These are phyloP conservation scores for Fulmarus glacialis DNA, from an alignment of 2,113 vertebrate genomes.

Conservation along the genomic window DNA sequence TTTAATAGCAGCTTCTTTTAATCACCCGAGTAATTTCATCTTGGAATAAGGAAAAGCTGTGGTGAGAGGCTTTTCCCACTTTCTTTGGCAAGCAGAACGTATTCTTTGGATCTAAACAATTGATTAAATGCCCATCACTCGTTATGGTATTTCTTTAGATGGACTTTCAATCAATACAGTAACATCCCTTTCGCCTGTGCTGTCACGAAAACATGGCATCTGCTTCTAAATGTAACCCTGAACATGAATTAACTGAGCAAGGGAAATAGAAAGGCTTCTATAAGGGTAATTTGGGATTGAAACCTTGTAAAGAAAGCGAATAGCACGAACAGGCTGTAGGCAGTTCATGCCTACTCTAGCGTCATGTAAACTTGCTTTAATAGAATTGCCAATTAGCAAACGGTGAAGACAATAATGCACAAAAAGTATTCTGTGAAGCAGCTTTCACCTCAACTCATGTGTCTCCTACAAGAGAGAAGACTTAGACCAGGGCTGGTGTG, in stretches of 20 bases:
- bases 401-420: not conserved
- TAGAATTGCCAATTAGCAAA: not conserved
- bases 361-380: not conserved
- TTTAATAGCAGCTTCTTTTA: not conserved
- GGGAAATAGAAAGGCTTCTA: not conserved
- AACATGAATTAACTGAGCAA: not conserved
- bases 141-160: not conserved
- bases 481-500: not conserved
- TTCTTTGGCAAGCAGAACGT: not conserved
- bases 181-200: not conserved
- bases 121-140: constrained; percentile 3
- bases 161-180: constrained; percentile 18
- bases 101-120: not conserved
- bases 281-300: not conserved
- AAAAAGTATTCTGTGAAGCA: not conserved
- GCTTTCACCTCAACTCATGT: not conserved
- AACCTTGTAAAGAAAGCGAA: not conserved
- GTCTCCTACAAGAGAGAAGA: not conserved
- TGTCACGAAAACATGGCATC: constrained; percentile 3
- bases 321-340: not conserved
- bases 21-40: not conserved
- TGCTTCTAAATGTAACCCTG: constrained; percentile 27
- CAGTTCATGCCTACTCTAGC: not conserved
- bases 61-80: not conserved
- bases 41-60: not conserved